Evolutionary conservation across 2,113 vertebrate species (phyloP), one percentile per base, ranked within the genome.

Genomic region (Morphnarchus princeps): DNA sequence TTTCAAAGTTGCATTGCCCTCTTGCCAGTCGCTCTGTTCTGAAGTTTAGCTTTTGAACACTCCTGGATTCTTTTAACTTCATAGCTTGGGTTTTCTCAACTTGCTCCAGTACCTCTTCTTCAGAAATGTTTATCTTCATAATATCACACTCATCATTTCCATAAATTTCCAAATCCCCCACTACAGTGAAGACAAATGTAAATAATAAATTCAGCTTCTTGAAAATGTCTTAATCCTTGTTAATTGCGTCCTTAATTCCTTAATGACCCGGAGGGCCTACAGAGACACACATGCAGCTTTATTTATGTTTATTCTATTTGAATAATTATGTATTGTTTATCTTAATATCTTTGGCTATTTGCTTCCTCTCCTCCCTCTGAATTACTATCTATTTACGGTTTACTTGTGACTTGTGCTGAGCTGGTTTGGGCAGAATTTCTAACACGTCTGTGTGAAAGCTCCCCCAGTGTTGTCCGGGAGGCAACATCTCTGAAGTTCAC

Each of bases 101-200:
- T 97, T 96, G 87, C 84, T 96, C 52, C 73, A 82, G 95, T 97
- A 97, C 73, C 52, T 94, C 84, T 84, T 95, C 78, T 79, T 90
- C 70, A 94, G 93, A 97, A 97, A 96, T 62, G 17, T 93, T 97
- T 97, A 89, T 97, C 90, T 95, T 91, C 73, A 54, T 93, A 95
- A 59, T 90, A 95, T 87, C 77, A 73, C 86, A 82, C 67, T 94
- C 88, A 91, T 67, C 0, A 83, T 98, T 98, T 96, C 96, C 97
- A 95, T 96, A 96, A 77, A 96, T 95, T 93, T 96, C 91, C 65
- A 95, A 96, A 96, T 97, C 73, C 82, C 91, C 93, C 69, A 94
- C 87, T 82, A 88, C 54, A 91, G 71, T 62, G 81, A 94, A 97
- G 91, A 94, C 58, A 93, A 94, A 94, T 81, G 52, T 67, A 97